Conservation (phyloP, 2,797 vertebrate genomes). For the Oceanodroma leucorhoa region DNA sequence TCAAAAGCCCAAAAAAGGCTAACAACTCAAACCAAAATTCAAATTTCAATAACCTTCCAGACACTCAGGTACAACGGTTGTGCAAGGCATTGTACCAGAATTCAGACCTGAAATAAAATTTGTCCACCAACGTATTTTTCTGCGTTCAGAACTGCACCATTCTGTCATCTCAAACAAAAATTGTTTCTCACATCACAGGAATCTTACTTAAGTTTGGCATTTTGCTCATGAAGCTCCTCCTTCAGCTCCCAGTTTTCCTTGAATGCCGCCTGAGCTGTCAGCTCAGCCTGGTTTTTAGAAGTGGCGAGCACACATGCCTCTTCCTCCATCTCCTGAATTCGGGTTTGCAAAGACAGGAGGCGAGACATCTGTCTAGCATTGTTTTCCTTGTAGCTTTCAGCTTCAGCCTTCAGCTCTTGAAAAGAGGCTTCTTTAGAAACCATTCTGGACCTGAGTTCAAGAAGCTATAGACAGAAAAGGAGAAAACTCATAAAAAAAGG, state of each 20-base stretch:
- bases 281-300: constrained; percentile 72
- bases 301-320: constrained; percentile 53
- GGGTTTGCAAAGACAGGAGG: constrained; percentile 74
- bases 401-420: constrained; percentile 76
- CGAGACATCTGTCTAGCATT: constrained; percentile 78
- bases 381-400: constrained; percentile 75
- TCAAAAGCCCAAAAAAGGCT: background rate
- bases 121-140: background rate
- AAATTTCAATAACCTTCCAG: background rate
- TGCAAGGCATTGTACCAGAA: background rate
- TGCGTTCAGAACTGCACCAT: background rate
- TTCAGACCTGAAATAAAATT: background rate
- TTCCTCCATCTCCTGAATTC: constrained; percentile 75
- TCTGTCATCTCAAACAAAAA: background rate
- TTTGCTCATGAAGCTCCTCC: constrained; percentile 60
- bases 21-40: background rate
- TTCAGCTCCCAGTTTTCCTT: constrained; percentile 77
- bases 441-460: constrained; percentile 72
- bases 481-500: background rate
- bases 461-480: constrained; percentile 62
- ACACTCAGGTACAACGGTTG: background rate
- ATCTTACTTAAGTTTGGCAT: constrained; percentile 75
- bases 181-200: background rate
- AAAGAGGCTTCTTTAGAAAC: constrained; percentile 73
- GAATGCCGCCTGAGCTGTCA: constrained; percentile 53